Conservation (phyloP, 2,888 invertebrate genomes). For the Brachycybe producta region DNA sequence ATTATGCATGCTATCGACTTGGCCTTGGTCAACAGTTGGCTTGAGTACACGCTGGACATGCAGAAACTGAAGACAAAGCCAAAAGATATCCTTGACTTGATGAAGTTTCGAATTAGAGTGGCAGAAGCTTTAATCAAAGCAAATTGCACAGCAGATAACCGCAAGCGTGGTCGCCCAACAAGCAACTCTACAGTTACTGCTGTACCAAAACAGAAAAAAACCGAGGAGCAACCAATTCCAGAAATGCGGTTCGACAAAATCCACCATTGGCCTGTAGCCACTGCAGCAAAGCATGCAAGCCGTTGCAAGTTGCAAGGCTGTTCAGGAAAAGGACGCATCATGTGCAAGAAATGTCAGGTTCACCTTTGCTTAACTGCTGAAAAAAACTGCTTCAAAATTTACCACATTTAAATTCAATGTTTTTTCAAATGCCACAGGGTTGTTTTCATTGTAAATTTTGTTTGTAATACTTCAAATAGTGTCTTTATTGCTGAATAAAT, state of each 20-base stretch:
- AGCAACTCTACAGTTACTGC: no score
- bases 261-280: neutral
- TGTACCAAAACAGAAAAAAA: neutral
- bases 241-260: neutral
- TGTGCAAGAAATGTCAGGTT: neutral
- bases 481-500: no score
- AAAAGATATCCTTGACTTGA: neutral
- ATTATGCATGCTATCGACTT: constrained; percentile 22
- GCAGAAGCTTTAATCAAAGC: neutral
- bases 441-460: no score
- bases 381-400: neutral
- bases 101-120: neutral
- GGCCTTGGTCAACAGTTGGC: constrained; percentile 24
- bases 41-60: constrained; percentile 21
- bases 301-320: neutral
- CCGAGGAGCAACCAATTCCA: neutral
- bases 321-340: neutral
- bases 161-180: neutral
- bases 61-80: neutral
- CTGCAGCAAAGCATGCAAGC: neutral
- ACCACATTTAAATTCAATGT: no score
- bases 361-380: neutral
- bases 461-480: no score
- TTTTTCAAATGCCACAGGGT: no score
- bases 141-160: neutral